Conservation (phyloP, 2,888 invertebrate species). For the Cyaniris semiargus region DNA sequence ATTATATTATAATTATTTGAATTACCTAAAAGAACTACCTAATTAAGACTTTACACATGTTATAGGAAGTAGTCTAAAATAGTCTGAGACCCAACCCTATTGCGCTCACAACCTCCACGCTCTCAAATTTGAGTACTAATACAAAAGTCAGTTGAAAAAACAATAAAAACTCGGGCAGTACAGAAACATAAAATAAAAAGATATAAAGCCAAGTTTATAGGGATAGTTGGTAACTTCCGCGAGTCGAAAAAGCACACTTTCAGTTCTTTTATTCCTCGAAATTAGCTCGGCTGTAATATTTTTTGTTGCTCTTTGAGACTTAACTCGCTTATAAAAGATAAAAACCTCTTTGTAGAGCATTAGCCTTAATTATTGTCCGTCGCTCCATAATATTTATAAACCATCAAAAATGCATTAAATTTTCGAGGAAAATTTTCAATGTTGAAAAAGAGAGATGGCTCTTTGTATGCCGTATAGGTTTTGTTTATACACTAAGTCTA, state of each 20-base stretch:
- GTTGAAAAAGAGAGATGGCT: not conserved
- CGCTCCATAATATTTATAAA: conserved; percentile 22
- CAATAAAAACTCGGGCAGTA: conserved; percentile 5
- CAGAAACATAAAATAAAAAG: conserved; percentile 26
- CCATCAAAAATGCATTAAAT: conserved; percentile 22
- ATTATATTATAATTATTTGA: no score
- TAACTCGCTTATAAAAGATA: conserved; percentile 37
- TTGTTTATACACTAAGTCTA: no score
- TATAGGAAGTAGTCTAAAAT: not conserved
- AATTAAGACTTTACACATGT: no score
- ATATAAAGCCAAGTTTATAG: conserved; percentile 26
- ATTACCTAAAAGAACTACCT: no score
- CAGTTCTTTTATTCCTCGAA: conserved; percentile 42
- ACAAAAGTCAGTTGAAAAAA: not conserved
- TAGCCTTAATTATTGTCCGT: conserved; percentile 23
- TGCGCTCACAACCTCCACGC: not conserved
- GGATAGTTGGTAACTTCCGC: conserved; percentile 10
- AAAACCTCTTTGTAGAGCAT: conserved; percentile 32
- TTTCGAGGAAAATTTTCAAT: not conserved
- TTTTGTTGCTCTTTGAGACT: conserved; percentile 35
- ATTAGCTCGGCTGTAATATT: conserved; percentile 43
- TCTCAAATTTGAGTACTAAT: not conserved
- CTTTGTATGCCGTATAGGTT: not conserved
- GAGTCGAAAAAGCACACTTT: conserved; percentile 41
- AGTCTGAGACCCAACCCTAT: not conserved